Base-by-base conservation (phyloP, 2,113 vertebrate genomes). In the Mormyrus iriodes region DNA sequence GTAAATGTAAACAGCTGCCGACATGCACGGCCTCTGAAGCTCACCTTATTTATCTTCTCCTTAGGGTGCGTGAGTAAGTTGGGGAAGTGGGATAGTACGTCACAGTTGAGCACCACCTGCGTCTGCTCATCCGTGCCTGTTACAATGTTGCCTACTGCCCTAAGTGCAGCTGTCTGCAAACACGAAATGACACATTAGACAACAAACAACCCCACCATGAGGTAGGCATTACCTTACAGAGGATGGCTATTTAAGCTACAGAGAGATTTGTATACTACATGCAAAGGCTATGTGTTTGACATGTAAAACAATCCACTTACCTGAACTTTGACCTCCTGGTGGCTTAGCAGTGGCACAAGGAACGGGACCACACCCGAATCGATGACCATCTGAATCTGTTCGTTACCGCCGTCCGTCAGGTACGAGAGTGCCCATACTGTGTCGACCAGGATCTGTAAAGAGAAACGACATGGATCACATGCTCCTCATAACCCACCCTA, bases 301-400 rank as follows among this genome's bases (percentile, higher is more conserved):
- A 19, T 19, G 1, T 12, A 39, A 58, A 46, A 65, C 48, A 88
- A 52, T 27, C 53, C 65, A 51, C 94, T 95, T 94, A 98, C 98
- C 96, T 99, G 98, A 96, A 99, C 98, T 97, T 99, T 99, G 88
- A 99, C 98, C 94, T 99, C 98, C 94, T 99, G 98, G 90, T 99
- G 97, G 52, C 96, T 96, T 0, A 99, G 95, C 61, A 99, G 94
- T 88, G 97, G 95, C 89, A 99, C 98, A 88, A 99, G 95, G 2
- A 96, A 97, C 7, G 97, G 94, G 21, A 99, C 96, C 84, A 99
- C 52, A 0, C 97, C 97, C 0, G 97, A 96, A 88, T 96, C 95
- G 89, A 99, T 96, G 48, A 99, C 97, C 93, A 99, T 96, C 91
- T 98, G 97, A 84, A 99, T 99, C 88, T 97, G 96, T 31, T 99